Conservation (phyloP, 2,113 vertebrate genomes). For the Podarcis muralis region DNA sequence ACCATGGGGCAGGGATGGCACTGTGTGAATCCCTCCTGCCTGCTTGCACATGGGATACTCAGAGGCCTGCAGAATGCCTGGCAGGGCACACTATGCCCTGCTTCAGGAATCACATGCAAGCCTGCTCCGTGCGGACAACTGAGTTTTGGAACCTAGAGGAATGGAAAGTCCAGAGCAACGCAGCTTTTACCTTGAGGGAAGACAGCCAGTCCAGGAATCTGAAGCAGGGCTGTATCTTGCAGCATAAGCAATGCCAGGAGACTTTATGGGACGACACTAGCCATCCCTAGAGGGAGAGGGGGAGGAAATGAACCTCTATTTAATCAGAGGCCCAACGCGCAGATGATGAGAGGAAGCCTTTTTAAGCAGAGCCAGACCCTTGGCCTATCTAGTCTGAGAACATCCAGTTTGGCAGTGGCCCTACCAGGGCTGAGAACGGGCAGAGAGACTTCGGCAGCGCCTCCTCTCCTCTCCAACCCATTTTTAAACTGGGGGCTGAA, state of each 20-base stretch:
- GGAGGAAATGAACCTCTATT: not conserved
- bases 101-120: not conserved
- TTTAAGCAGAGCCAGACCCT: not conserved
- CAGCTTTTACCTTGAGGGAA: not conserved
- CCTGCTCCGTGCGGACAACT: not conserved
- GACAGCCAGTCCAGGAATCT: not conserved
- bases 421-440: no score
- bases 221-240: not conserved
- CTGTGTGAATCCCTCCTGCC: not conserved
- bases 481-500: no score
- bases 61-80: not conserved
- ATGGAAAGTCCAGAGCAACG: no score
- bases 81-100: not conserved
- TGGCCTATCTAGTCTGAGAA: not conserved
- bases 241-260: not conserved
- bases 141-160: not conserved
- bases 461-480: no score
- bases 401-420: not conserved
- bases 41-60: not conserved
- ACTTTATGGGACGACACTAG: not conserved
- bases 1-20: not conserved
- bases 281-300: not conserved
- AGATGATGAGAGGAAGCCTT: not conserved
- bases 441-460: no score
- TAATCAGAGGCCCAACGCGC: not conserved